Percentiles rank a stretch among this genome's conserved stretches.
phyloP scores from a whole-genome alignment of 2,113 vertebrate species.

The Erythrolamprus reginae region DNA sequence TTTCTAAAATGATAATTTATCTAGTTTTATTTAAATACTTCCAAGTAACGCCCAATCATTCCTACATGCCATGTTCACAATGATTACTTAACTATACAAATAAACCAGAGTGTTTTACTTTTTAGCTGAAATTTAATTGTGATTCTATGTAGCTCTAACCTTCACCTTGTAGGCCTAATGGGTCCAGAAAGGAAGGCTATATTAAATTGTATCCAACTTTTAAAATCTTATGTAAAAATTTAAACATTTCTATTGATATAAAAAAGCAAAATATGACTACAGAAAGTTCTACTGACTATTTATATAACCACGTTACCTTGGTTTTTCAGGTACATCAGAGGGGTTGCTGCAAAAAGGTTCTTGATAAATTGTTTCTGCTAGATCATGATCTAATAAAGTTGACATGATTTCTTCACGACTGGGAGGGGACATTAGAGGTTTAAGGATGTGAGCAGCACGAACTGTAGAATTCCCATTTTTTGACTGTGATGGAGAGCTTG shows the following conservation, averaged over 20 bases:
- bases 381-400: slow-evolving; percentile 86
- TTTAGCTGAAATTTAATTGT: background rate
- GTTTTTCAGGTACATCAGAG: slow-evolving; percentile 87
- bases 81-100: background rate
- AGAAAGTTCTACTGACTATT: slow-evolving; percentile 20
- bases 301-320: slow-evolving; percentile 75
- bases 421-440: slow-evolving; percentile 96
- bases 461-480: slow-evolving; percentile 78
- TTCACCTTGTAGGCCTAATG: background rate
- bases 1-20: background rate
- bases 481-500: slow-evolving; percentile 87
- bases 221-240: background rate
- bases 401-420: slow-evolving; percentile 93
- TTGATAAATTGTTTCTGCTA: slow-evolving; percentile 89
- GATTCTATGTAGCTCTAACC: background rate
- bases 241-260: background rate
- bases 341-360: slow-evolving; percentile 97
- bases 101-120: background rate
- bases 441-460: slow-evolving; percentile 84
- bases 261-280: background rate
- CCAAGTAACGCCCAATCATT: background rate
- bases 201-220: background rate
- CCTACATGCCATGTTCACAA: background rate
- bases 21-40: background rate
- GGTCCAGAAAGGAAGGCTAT: background rate